Conservation (phyloP, 2,888 invertebrate species). For the Diadegma fenestrale region DNA sequence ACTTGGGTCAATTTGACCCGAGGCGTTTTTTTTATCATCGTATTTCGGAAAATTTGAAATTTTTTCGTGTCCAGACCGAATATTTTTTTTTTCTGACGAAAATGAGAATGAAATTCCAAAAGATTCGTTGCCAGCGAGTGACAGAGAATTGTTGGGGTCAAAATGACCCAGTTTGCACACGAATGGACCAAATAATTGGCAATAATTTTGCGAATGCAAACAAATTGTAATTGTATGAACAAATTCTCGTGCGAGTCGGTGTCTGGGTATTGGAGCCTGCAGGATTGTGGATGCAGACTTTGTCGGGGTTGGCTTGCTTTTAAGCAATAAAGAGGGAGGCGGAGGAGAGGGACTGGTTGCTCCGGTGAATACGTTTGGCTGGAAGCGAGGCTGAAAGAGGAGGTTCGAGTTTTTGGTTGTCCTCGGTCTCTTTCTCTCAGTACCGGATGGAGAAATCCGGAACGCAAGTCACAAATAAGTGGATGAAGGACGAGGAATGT, state of each 20-base stretch:
- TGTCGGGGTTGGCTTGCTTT: conserved; percentile 47
- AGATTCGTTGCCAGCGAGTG: too few relatives aligned
- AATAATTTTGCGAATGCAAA: too few relatives aligned
- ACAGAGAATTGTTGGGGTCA: too few relatives aligned
- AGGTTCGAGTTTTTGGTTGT: conserved; percentile 52
- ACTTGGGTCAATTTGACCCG: too few relatives aligned
- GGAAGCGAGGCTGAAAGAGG: not conserved
- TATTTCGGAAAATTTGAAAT: too few relatives aligned
- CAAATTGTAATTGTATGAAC: too few relatives aligned
- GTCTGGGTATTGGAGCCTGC: not conserved
- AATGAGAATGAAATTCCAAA: too few relatives aligned
- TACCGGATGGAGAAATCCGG: conserved; percentile 62
- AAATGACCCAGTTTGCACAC: too few relatives aligned
- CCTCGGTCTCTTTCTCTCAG: not conserved
- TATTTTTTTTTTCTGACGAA: too few relatives aligned
- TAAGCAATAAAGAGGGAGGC: conserved; percentile 60
- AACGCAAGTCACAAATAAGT: conserved; percentile 63
- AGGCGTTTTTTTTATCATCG: too few relatives aligned
- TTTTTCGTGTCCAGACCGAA: too few relatives aligned
- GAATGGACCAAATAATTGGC: too few relatives aligned
- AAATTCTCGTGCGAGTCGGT: not conserved
- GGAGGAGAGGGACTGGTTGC: conserved; percentile 29
- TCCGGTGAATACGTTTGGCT: conserved; percentile 50
- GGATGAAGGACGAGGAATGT: conserved; percentile 70
- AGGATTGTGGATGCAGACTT: conserved; percentile 14